Evolutionary conservation across 2,113 vertebrate genomes (phyloP), one percentile per base, ranked within the genome.

Genomic region (Neodontobutis hainanensis): DNA sequence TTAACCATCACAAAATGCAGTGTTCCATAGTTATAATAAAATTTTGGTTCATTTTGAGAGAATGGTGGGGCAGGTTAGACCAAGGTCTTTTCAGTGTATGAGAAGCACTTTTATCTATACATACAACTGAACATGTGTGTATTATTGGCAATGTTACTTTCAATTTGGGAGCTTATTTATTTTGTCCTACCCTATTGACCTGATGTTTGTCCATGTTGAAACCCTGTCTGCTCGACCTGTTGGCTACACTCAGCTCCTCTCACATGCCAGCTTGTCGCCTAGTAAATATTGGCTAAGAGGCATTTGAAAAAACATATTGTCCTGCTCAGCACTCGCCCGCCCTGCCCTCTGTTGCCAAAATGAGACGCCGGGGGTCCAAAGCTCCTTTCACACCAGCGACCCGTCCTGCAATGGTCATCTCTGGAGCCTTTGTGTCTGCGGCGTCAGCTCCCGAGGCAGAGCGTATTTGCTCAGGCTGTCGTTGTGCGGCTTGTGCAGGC

Each of bases 261-360:
- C 71, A 85, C 85, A 27, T 80, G 86, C 85, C 87, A 87, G 83
- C 88, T 82, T 88, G 86, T 83, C 82, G 86, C 81, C 85, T 84
- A 87, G 88, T 87, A 89, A 90, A 89, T 82, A 87, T 90, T 89
- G 83, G 82, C 82, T 32, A 74, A 87, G 80, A 84, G 89, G 83
- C 70, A 55, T 91, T 88, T 88, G 84, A 90, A 89, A 85, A 91
- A 89, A 84, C 89, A 89, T 87, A 90, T 90, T 89, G 89, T 86
- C 81, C 85, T 87, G 88, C 88, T 88, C 80, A 19, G 65, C 74
- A 11, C 75, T 65, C 61, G 27, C 47, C 73, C 70, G 78, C 70
- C 66, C 61, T 56, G 68, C 75, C 75, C 83, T 80, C 68, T 61
- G 81, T 63, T 85, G 88, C 88, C 85, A 88, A 87, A 81, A 80